Base-by-base conservation (phyloP, 2,113 vertebrate genomes). In the Globicephala melas region DNA sequence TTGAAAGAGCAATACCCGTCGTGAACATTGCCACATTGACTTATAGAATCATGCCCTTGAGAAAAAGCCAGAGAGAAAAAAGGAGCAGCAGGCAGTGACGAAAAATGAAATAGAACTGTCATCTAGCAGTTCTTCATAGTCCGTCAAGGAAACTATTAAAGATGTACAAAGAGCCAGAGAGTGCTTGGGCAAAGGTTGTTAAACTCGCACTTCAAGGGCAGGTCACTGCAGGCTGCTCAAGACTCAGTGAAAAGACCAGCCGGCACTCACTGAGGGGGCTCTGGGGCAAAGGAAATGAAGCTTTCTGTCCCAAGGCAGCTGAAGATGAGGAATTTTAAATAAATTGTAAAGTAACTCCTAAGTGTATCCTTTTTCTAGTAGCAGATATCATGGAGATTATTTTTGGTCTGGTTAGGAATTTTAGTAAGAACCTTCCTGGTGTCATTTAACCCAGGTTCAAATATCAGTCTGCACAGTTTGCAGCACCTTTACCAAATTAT, bases 51-150 rank as follows among this genome's bases (percentile, higher is more conserved):
- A 97, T 98, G 98, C 98, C 98, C 98, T 99, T 98, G 98, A 98
- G 98, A 98, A 98, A 98, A 98, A 98, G 97, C 97, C 96, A 71
- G 91, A 31, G 76, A 98, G 98, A 97, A 98, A 98, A 98, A 98
- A 90, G 83, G 98, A 98, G 97, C 96, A 93, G 94, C 90, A 97
- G 88, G 85, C 97, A 98, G 97, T 98, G 98, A 98, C 98, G 99
- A 98, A 99, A 99, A 99, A 99, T 98, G 98, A 99, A 99, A 99
- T 98, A 99, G 98, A 98, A 98, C 98, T 98, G 98, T 99, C 98
- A 98, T 98, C 98, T 92, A 97, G 98, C 97, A 98, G 98, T 99
- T 98, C 98, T 98, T 99, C 98, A 98, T 98, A 99, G 98, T 98
- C 97, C 95, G 97, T 99, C 98, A 99, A 96, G 33, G 97, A 98